Base-by-base conservation (phyloP, 2,888 invertebrate genomes). In the Parasteatoda lunata region DNA sequence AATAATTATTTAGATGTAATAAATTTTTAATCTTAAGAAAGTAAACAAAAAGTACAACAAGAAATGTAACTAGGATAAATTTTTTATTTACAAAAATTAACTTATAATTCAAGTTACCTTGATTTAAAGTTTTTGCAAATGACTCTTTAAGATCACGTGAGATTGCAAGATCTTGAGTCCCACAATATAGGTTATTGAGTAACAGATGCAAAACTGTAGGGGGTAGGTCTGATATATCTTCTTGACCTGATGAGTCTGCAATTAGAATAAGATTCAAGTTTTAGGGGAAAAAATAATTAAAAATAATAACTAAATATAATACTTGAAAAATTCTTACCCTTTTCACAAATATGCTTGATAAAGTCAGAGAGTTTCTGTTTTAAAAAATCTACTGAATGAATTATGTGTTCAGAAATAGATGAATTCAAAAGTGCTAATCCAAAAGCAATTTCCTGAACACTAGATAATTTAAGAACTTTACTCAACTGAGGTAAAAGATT, bases 381-480 rank as follows among this genome's bases (percentile, higher is more conserved):
- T 86, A 97, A 93, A 92, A 96, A 96, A 91, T 95, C 95, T 90
- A 94, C 93, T 51, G 97, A 96, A 91, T 95, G 93, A 90, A 93
- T 93, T 89, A 94, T 94, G 85, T 96, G 94, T 91, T 97, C 97
- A 73, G 94, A 91, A 92, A 95, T 95, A 70, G 95, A 94, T 30
- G 97, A 97, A 91, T 96, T 95, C 90, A 95, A 94, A 89, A 98
- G 93, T 88, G 96, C 96, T 91, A 98, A 93, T 85, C 96, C 96
- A 92, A 98, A 95, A 77, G 96, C 95, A 91, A 97, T 96, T 94
- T 98, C 98, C 93, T 97, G 97, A 72, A 97, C 95, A 90, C 96
- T 94, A 88, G 95, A 95, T 91, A 98, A 94, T 92, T 96, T 96
- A 91, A 97, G 94, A 91, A 96, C 94, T 93, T 96, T 96, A 92